phyloP scores from a whole-genome alignment of 1,140 invertebrate genomes.

The Tetragnatha versicolor region DNA sequence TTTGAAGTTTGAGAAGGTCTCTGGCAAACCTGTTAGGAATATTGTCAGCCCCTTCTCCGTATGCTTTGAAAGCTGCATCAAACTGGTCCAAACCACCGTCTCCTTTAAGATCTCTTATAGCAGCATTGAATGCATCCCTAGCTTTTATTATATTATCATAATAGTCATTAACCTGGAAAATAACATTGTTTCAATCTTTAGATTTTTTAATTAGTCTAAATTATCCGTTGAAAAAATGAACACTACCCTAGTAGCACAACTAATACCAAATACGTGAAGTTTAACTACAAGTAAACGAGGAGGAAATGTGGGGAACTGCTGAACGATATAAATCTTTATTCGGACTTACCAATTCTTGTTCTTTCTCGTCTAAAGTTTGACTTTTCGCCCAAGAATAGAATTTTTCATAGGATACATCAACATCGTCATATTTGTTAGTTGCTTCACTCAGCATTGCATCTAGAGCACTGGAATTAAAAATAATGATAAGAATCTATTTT shows the following conservation, averaged over 20 bases:
- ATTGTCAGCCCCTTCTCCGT: not conserved
- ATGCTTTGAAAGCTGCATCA: slow-evolving; percentile 16
- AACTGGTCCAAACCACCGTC: not conserved
- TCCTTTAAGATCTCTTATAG: not conserved
- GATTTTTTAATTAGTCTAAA: too few relatives aligned
- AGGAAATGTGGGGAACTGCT: too few relatives aligned
- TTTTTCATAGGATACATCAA: not conserved
- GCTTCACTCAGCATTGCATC: not conserved
- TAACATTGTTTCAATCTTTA: too few relatives aligned
- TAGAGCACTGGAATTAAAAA: not conserved
- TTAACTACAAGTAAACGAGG: too few relatives aligned
- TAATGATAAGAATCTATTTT: too few relatives aligned
- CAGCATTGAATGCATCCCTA: not conserved
- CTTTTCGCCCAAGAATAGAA: too few relatives aligned
- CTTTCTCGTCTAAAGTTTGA: too few relatives aligned
- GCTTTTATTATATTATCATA: not conserved
- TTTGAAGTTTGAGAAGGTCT: not conserved
- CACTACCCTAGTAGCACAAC: too few relatives aligned
- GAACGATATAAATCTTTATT: too few relatives aligned
- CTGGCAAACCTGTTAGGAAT: slow-evolving; percentile 1
- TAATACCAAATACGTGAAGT: too few relatives aligned
- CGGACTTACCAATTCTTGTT: too few relatives aligned
- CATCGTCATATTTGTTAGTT: not conserved
- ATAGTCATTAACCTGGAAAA: slow-evolving; percentile 11
- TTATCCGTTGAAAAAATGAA: too few relatives aligned